Conservation (phyloP, 2,113 vertebrate genomes). For the Podarcis cretensis region DNA sequence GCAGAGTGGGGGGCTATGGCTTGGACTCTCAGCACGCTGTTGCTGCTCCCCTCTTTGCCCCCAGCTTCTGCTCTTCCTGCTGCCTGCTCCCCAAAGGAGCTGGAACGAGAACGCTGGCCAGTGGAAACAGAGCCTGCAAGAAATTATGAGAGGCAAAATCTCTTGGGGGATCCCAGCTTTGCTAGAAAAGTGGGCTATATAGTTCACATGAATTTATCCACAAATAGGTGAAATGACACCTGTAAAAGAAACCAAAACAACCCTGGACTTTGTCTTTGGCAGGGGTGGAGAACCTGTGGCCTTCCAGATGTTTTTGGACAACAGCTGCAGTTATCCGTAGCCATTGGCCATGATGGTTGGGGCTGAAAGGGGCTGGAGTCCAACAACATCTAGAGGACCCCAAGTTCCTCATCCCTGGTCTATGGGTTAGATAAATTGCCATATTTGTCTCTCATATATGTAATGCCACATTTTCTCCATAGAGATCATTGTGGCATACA, state of each 20-base stretch:
- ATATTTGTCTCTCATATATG: background rate
- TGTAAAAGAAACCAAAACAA: background rate
- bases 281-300: background rate
- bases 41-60: constrained; percentile 30
- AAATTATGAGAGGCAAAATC: background rate
- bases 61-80: constrained; percentile 60
- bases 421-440: background rate
- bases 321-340: background rate
- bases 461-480: background rate
- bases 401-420: too few relatives aligned
- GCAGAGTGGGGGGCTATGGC: constrained; percentile 85
- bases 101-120: constrained; percentile 78
- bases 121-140: constrained; percentile 68
- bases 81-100: constrained; percentile 86
- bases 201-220: background rate
- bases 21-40: constrained; percentile 69
- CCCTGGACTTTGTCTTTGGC: background rate
- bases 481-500: too few relatives aligned
- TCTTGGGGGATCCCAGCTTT: background rate
- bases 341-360: too few relatives aligned
- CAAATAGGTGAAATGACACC: background rate
- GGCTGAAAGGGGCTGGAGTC: too few relatives aligned
- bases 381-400: background rate
- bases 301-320: background rate
- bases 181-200: background rate